These are phyloP conservation scores for Gallinago nigripennis DNA, from an alignment of 2,797 vertebrate species.

Conservation along the genomic window DNA sequence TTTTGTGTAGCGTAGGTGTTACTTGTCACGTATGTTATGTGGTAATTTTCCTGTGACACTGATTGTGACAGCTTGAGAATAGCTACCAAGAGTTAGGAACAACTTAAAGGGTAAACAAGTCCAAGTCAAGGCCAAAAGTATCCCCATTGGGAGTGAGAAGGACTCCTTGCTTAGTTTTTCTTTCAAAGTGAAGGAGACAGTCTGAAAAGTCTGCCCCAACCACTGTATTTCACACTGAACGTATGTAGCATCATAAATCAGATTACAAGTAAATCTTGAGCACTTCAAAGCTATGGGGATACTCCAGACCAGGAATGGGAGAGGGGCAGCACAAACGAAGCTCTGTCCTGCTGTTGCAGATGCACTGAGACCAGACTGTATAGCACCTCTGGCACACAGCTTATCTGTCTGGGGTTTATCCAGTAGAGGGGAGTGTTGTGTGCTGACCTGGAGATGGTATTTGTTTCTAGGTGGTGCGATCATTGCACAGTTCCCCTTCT, in stretches of 20 bases:
- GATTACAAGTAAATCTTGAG: background rate
- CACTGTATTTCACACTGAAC: background rate
- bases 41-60: slow-evolving; percentile 34
- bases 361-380: background rate
- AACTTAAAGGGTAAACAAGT: slow-evolving; percentile 4
- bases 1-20: slow-evolving; percentile 37
- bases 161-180: background rate
- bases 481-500: background rate
- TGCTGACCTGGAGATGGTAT: background rate
- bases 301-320: background rate
- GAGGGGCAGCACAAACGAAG: background rate
- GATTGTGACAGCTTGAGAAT: slow-evolving; percentile 20
- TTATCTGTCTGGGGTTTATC: background rate
- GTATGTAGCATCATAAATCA: background rate
- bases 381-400: background rate
- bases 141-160: background rate
- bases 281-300: background rate
- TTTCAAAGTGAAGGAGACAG: background rate
- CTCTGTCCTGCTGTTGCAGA: background rate
- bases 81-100: background rate
- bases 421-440: background rate
- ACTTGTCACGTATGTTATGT: slow-evolving; percentile 13
- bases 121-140: background rate
- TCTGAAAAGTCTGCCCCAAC: background rate
- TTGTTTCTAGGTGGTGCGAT: background rate